Conservation (phyloP, 2,888 invertebrate species). For the Pristionchus exspectatus region DNA sequence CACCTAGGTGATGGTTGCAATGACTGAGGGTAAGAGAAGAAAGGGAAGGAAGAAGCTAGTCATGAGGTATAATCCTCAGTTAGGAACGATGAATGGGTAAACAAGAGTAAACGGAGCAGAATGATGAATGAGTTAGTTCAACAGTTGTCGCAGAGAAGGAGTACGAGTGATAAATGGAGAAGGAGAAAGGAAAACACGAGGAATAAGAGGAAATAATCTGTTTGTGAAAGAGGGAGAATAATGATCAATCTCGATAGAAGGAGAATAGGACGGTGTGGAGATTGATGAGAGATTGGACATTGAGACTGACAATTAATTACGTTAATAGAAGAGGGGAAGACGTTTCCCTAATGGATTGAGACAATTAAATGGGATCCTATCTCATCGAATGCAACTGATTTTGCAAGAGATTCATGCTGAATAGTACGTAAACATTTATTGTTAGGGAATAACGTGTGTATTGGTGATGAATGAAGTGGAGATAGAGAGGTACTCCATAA, state of each 20-base stretch:
- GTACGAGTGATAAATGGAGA: constrained; percentile 4
- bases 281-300: not conserved
- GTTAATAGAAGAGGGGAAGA: not conserved
- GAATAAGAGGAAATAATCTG: not conserved
- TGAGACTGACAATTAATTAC: not conserved
- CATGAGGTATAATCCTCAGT: not conserved
- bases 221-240: not conserved
- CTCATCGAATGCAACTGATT: not conserved
- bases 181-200: not conserved
- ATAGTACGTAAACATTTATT: not conserved
- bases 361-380: not conserved
- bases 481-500: constrained; percentile 30
- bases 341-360: not conserved
- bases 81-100: not conserved
- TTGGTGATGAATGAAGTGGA: not conserved
- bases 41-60: not conserved
- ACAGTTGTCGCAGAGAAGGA: not conserved
- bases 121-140: constrained; percentile 27
- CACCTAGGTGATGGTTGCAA: constrained; percentile 24
- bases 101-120: not conserved
- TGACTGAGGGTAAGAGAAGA: not conserved
- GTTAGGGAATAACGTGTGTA: not conserved
- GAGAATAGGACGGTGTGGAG: not conserved
- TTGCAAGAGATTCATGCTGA: not conserved
- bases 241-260: not conserved